phyloP scores from a whole-genome alignment of 2,113 vertebrate genomes.

The Phyllostomus discolor region DNA sequence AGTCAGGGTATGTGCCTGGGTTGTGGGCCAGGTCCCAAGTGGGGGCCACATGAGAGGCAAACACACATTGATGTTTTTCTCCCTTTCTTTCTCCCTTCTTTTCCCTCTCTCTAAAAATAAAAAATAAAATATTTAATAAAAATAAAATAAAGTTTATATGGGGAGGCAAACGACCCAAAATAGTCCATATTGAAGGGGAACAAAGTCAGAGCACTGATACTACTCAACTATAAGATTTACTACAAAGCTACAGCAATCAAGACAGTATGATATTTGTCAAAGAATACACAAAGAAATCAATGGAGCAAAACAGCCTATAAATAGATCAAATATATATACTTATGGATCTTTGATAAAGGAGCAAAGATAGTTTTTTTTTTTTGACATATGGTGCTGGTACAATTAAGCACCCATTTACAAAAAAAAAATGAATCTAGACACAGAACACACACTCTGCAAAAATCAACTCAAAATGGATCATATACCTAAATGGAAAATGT shows the following conservation, averaged over 20 bases:
- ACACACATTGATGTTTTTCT: no score
- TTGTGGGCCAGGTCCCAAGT: no score
- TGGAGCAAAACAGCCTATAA: neutral
- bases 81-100: no score
- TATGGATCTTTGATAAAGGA: neutral
- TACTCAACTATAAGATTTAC: neutral
- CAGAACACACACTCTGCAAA: neutral
- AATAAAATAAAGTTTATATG: neutral
- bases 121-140: no score
- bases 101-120: no score
- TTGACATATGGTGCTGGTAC: neutral
- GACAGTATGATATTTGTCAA: neutral
- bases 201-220: neutral
- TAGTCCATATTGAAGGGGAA: neutral
- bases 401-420: neutral
- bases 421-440: neutral
- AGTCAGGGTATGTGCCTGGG: no score
- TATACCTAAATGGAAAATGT: neutral
- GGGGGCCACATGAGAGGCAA: no score
- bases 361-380: neutral
- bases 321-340: neutral
- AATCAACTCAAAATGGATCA: neutral
- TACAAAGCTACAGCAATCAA: neutral
- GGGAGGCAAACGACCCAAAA: neutral
- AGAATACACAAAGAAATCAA: neutral